Percentiles rank a stretch among this genome's conserved stretches.
phyloP scores from a whole-genome alignment of 2,888 invertebrate genomes.

The Mythimna lalbum region DNA sequence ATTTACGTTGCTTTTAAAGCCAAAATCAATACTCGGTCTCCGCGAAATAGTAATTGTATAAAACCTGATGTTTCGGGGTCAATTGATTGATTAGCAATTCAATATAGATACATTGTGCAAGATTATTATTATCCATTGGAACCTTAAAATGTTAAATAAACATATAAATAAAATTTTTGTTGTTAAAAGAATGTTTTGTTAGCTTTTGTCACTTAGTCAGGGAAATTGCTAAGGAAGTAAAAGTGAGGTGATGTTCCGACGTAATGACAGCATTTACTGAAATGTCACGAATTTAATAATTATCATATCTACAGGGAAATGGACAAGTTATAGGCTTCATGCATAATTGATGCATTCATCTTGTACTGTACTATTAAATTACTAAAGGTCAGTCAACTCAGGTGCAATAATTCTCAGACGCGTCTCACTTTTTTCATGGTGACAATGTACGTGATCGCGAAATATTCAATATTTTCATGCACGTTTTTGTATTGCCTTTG shows the following conservation, averaged over 20 bases:
- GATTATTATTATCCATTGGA: conserved; percentile 23
- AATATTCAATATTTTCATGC: conserved; percentile 25
- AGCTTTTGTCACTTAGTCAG: conserved; percentile 18
- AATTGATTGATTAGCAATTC: conserved; percentile 55
- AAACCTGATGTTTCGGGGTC: conserved; percentile 49
- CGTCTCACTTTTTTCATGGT: conserved; percentile 2
- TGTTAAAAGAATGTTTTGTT: conserved; percentile 4
- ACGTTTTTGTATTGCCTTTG: conserved; percentile 42
- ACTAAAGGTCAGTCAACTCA: conserved; percentile 50
- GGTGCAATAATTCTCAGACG: not conserved
- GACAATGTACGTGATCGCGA: not conserved
- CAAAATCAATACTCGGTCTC: conserved; percentile 22
- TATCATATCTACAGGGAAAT: conserved; percentile 31
- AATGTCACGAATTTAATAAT: conserved; percentile 44
- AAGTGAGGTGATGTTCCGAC: conserved; percentile 7
- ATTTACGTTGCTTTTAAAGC: not conserved
- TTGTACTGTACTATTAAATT: conserved; percentile 14
- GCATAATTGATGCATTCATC: conserved; percentile 33
- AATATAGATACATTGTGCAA: conserved; percentile 50
- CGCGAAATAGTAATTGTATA: conserved; percentile 31
- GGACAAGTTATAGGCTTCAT: conserved; percentile 10
- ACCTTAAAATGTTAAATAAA: not conserved
- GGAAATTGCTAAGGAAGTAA: conserved; percentile 25
- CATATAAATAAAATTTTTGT: not conserved
- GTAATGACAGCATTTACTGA: conserved; percentile 36